Base-by-base conservation (phyloP, 2,888 invertebrate species). In the Automeris io region DNA sequence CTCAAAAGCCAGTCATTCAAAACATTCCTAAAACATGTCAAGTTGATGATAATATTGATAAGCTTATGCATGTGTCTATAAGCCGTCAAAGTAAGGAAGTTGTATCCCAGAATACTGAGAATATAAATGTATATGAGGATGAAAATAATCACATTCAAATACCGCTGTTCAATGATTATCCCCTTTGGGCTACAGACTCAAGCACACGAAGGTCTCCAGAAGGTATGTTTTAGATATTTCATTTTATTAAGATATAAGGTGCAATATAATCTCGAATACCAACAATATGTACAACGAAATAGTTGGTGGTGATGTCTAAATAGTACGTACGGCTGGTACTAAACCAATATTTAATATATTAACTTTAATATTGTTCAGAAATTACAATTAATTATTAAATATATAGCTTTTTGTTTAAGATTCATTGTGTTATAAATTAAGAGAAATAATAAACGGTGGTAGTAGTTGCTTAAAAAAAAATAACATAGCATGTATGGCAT, bases 161-260 rank as follows among this genome's bases (percentile, higher is more conserved):
- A 22, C 9, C 70, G 47, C 55, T 74, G 40, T 72, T 75, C 26
- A 71, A 54, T 35, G 81, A 80, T 11, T 82, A 61, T 40, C 72
- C 76, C 2, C 48, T 79, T 31, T 93, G 93, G 93, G 87, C 91
- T 18, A 86, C 89, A 0, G 92, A 92, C 68, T 89, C 91, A 0
- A 92, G 91, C 57, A 90, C 90, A 69, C 83, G 93, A 41, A 88
- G 92, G 52, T 93, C 93, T 32, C 94, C 94, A 1, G 94, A 94
- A 88, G 93, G 93, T 82, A 87, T 37, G 23, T 21, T 18, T 12
- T 9, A 18, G 5, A 12, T 16, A n/a, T 26, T 5, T 24, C 5
- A 11, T 24, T 13, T 9, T 16, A 8, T 16, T 29, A 13, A 7
- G 8, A 8, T 13, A 16, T 5, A 5, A n/a, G n/a, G n/a, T n/a